phyloP scores from a whole-genome alignment of 2,113 vertebrate genomes.

The Ammodytes marinus region DNA sequence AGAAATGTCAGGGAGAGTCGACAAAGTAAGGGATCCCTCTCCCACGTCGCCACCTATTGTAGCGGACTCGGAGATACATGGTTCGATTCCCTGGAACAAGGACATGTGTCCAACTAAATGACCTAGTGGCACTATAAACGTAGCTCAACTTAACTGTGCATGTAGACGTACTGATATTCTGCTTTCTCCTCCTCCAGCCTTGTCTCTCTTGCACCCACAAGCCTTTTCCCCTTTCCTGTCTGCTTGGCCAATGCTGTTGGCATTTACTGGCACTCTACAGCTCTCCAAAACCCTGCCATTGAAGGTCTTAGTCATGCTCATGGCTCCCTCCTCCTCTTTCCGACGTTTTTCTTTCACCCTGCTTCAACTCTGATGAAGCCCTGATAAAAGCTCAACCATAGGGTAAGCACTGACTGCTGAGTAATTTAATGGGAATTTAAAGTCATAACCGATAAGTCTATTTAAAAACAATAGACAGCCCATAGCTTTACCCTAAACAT shows the following conservation, averaged over 20 bases:
- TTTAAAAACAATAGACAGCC: neutral
- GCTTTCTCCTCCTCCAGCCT: slow-evolving; percentile 17
- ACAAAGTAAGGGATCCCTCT: no score
- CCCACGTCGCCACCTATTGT: no score
- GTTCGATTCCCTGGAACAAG: no score
- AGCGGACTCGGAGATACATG: no score
- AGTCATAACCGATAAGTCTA: neutral
- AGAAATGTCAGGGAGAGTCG: no score
- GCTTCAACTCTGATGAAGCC: slow-evolving; percentile 5
- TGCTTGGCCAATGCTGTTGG: slow-evolving; percentile 49
- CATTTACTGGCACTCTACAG: slow-evolving; percentile 52
- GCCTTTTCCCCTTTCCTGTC: slow-evolving; percentile 23
- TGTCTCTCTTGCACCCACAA: slow-evolving; percentile 7
- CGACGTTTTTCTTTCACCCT: slow-evolving; percentile 15
- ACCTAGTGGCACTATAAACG: no score
- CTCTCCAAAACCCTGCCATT: slow-evolving; percentile 44
- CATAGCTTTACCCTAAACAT: neutral
- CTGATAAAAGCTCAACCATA: neutral
- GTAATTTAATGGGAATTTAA: neutral
- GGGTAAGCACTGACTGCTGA: neutral
- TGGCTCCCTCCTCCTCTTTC: slow-evolving; percentile 48
- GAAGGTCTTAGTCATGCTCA: slow-evolving; percentile 57
- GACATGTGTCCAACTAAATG: no score
- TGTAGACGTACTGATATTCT: neutral
- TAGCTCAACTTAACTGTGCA: no score